These are phyloP conservation scores for Corythaixoides concolor DNA, from an alignment of 2,113 vertebrate genomes.

Conservation along the genomic window DNA sequence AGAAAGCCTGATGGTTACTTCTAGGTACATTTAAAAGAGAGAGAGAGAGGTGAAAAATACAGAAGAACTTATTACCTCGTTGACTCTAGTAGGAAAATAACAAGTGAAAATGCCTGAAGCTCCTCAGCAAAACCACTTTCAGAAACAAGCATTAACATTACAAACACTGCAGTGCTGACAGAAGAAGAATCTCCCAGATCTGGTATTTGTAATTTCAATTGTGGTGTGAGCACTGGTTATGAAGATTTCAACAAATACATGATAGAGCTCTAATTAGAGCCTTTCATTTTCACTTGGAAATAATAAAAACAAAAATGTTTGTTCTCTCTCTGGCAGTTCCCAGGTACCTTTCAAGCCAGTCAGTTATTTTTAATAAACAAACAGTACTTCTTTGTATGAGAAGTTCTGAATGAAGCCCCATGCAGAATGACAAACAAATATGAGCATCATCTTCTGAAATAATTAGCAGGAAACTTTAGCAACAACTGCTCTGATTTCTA, in stretches of 20 bases:
- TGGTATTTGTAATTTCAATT: not conserved
- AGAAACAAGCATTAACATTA: not conserved
- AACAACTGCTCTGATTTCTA: not conserved
- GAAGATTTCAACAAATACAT: not conserved
- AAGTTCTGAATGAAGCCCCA: not conserved
- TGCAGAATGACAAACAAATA: not conserved
- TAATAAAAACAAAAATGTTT: not conserved
- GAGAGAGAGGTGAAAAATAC: not conserved
- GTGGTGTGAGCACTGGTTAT: not conserved
- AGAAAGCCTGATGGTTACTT: not conserved
- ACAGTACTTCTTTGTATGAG: not conserved
- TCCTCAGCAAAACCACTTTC: not conserved
- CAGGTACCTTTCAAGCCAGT: not conserved
- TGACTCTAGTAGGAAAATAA: not conserved
- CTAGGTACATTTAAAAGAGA: not conserved
- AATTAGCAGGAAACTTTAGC: not conserved
- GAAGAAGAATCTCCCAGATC: not conserved
- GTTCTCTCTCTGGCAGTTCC: not conserved
- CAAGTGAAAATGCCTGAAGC: not conserved
- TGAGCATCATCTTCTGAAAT: not conserved
- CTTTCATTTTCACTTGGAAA: not conserved
- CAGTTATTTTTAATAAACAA: not conserved
- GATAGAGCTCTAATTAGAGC: not conserved
- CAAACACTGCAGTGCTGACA: not conserved
- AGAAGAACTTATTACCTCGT: not conserved